Percentiles rank a stretch among this genome's conserved stretches.
Evolutionary conservation across 2,797 vertebrate genomes (phyloP).

Genomic region (Odontamblyopus rebecca): DNA sequence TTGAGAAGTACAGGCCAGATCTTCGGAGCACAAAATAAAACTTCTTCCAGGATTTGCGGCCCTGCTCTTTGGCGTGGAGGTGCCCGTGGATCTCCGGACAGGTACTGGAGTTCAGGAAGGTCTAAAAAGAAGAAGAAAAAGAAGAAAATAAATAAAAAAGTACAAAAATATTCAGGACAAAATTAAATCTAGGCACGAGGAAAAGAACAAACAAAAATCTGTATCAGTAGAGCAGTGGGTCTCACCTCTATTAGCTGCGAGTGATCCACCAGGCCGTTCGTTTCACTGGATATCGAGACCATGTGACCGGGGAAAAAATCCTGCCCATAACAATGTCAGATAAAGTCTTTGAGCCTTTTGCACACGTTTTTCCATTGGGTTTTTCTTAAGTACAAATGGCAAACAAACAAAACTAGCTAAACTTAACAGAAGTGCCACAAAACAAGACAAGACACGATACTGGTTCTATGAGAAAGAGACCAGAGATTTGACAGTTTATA

Average conservation of each 20-base stretch:
- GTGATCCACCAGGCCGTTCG: slow-evolving; percentile 81
- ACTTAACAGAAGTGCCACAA: too few species aligned
- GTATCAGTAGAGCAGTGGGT: slow-evolving; percentile 3
- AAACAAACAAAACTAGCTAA: too few species aligned
- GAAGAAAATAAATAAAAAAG: slow-evolving; percentile 11
- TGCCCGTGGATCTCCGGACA: slow-evolving; percentile 96
- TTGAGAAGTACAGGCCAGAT: slow-evolving; percentile 97
- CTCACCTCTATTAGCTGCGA: slow-evolving; percentile 90
- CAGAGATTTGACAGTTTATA: too few species aligned
- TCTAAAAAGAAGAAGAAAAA: slow-evolving; percentile 68
- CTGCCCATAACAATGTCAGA: slow-evolving; percentile 61
- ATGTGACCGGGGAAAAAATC: slow-evolving; percentile 96
- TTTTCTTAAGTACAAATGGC: too few species aligned
- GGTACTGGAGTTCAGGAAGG: slow-evolving; percentile 91
- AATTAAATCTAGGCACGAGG: too few species aligned
- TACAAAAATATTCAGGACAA: too few species aligned
- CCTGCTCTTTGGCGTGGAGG: slow-evolving; percentile 91
- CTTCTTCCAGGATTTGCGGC: slow-evolving; percentile 95
- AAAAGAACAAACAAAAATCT: background rate
- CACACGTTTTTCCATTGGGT: too few species aligned
- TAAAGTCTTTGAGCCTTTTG: too few species aligned
- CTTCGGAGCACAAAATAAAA: slow-evolving; percentile 92
- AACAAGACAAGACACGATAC: too few species aligned
- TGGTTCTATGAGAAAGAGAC: too few species aligned
- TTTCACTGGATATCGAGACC: slow-evolving; percentile 90